These are phyloP conservation scores for Hormiphora californensis DNA, from an alignment of 37 sponge, comb jelly and placozoan genomes.

Conservation along the genomic window DNA sequence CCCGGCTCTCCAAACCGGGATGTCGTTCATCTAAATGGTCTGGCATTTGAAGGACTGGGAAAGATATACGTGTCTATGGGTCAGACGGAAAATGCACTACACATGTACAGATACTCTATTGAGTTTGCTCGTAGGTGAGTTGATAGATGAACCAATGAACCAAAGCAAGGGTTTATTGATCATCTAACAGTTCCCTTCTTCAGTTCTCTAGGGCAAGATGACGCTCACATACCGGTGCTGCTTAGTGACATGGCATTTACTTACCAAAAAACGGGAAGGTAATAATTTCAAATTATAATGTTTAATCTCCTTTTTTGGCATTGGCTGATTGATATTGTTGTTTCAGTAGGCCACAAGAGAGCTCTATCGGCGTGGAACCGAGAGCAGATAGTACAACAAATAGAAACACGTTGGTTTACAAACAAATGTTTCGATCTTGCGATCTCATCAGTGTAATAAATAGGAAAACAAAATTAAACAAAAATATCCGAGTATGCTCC, in stretches of 20 bases:
- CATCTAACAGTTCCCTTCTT: no score
- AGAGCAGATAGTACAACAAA: no score
- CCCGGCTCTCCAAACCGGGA: no score
- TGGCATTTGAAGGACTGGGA: conserved; percentile 24
- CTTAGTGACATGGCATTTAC: not conserved
- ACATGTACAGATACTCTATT: conserved; percentile 34
- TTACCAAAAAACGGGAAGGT: not conserved
- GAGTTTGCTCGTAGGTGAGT: conserved; percentile 13
- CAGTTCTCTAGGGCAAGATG: not conserved
- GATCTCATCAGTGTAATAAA: no score
- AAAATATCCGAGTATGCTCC: no score
- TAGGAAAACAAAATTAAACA: no score
- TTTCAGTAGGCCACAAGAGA: not conserved
- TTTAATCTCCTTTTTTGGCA: not conserved
- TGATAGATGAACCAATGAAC: not conserved
- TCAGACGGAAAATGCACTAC: conserved; percentile 23
- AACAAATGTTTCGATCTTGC: no score
- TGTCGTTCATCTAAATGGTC: no score
- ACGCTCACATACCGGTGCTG: conserved; percentile 24
- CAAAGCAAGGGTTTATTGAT: no score
- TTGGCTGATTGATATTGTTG: not conserved
- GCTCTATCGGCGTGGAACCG: no score
- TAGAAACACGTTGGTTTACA: no score
- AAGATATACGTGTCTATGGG: conserved; percentile 31
- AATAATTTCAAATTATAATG: not conserved